These are phyloP conservation scores for Ormyrus nitidulus DNA, from an alignment of 2,888 invertebrate species.

Conservation along the genomic window DNA sequence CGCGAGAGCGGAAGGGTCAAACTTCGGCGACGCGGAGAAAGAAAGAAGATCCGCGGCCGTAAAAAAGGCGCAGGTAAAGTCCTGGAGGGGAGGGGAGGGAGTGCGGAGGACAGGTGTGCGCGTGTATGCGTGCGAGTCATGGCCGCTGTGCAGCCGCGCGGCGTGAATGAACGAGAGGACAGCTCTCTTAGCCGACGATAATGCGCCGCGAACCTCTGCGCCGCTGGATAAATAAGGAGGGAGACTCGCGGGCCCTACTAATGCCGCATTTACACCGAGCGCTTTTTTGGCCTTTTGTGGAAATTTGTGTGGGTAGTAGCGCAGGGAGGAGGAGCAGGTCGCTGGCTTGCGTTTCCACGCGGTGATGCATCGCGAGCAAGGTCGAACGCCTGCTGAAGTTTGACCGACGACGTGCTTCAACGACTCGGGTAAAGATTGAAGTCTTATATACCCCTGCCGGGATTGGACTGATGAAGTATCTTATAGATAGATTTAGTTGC, in stretches of 20 bases:
- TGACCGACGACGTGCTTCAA: too few species aligned
- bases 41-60: constrained; percentile 1
- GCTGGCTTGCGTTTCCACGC: too few species aligned
- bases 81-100: background rate
- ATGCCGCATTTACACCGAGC: background rate
- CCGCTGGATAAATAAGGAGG: background rate
- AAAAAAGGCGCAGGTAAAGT: constrained; percentile 22
- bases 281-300: too few species aligned
- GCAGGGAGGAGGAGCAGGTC: too few species aligned
- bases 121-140: constrained; percentile 20
- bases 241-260: background rate
- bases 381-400: too few species aligned
- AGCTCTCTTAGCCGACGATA: background rate
- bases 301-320: too few species aligned
- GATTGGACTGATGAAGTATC: too few species aligned
- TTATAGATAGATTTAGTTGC: too few species aligned
- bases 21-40: background rate
- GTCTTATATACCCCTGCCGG: too few species aligned
- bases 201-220: background rate
- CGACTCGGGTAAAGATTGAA: too few species aligned
- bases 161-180: constrained; percentile 36
- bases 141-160: constrained; percentile 10
- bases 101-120: constrained; percentile 6
- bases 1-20: too few species aligned
- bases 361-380: too few species aligned